Evolutionary conservation across 2,113 vertebrate species (phyloP).

Genomic region (Oreocharis arfaki): DNA sequence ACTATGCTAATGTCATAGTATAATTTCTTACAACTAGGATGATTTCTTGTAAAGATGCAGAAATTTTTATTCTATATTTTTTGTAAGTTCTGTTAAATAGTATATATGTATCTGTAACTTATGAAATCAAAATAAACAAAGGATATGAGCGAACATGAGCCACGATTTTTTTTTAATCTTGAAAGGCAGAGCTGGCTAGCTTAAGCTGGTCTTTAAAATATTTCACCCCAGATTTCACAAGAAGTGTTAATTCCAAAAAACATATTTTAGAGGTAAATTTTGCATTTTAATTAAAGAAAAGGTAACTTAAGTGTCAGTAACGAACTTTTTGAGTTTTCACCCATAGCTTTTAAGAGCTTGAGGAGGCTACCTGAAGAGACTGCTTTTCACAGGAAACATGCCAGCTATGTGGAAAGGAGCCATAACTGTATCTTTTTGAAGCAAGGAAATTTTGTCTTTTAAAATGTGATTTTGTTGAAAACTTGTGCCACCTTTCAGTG

Average conservation of each 20-base stretch:
- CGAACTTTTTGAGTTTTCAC: background rate
- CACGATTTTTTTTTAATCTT: background rate
- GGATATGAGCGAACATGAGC: background rate
- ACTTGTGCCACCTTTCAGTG: background rate
- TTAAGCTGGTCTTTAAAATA: background rate
- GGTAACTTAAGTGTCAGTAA: background rate
- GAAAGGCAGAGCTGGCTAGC: background rate
- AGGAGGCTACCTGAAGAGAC: background rate
- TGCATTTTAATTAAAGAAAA: background rate
- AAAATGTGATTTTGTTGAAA: background rate
- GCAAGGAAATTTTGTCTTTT: background rate
- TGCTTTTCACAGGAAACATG: background rate
- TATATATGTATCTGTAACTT: background rate
- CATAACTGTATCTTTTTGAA: background rate
- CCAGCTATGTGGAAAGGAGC: background rate
- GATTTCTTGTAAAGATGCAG: background rate
- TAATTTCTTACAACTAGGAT: background rate
- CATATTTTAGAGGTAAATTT: background rate
- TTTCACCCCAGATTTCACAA: background rate
- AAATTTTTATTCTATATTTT: background rate
- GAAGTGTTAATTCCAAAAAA: background rate
- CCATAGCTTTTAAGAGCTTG: background rate
- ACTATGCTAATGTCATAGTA: background rate
- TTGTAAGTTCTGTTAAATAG: background rate
- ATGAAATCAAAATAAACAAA: background rate